These are phyloP conservation scores for Heliconius congener DNA, from an alignment of 1,140 invertebrate genomes.

Conservation along the genomic window DNA sequence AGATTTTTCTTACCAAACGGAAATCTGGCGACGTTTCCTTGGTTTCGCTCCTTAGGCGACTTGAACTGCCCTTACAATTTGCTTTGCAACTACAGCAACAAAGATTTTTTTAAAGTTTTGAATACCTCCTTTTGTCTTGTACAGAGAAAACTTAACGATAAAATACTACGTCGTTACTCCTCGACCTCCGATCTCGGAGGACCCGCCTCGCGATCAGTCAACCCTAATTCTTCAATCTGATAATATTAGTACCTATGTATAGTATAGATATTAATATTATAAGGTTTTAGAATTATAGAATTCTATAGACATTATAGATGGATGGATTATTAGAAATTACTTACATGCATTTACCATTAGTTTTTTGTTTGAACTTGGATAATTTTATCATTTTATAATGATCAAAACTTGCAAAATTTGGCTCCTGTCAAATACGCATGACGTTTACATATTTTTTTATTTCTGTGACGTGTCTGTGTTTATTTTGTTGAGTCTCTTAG, in stretches of 20 bases:
- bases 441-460: background rate
- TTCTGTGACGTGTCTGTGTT: no score
- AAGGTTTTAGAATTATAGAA: no score
- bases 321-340: background rate
- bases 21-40: background rate
- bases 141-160: no score
- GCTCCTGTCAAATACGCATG: background rate
- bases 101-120: background rate
- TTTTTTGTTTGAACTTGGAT: background rate
- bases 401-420: background rate
- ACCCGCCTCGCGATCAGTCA: no score
- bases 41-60: background rate
- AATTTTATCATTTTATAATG: background rate
- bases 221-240: no score
- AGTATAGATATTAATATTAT: no score
- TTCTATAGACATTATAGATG: no score
- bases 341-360: background rate
- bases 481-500: no score
- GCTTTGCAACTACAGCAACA: background rate
- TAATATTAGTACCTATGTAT: no score
- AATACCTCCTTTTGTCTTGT: no score
- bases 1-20: background rate
- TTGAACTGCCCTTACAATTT: background rate
- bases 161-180: no score
- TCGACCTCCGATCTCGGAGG: no score